These are phyloP conservation scores for Brevimyrus niger DNA, from an alignment of 2,113 vertebrate species.

Conservation along the genomic window DNA sequence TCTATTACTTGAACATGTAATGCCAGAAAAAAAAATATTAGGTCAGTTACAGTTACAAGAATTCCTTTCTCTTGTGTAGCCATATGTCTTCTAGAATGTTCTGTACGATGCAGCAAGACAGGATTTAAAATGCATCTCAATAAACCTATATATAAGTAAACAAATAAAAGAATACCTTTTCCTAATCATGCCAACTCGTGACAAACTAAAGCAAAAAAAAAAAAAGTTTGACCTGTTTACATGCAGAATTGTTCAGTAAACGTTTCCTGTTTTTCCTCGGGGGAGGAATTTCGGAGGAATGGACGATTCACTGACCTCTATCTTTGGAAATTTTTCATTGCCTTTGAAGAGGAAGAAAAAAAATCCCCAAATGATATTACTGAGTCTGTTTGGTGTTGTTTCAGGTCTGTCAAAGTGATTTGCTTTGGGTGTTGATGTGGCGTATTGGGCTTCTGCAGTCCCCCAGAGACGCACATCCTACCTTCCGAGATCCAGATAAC, in stretches of 20 bases:
- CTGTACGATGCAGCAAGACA: background rate
- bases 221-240: background rate
- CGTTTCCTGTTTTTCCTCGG: background rate
- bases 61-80: background rate
- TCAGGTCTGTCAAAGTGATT: conserved; percentile 74
- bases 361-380: conserved; percentile 68
- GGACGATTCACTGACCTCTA: background rate
- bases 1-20: background rate
- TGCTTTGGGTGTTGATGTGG: conserved; percentile 68
- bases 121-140: background rate
- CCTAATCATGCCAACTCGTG: background rate
- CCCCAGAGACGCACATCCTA: conserved; percentile 51
- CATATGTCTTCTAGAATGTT: background rate
- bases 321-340: conserved; percentile 4
- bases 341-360: conserved; percentile 29
- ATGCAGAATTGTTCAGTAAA: background rate
- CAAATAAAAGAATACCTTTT: background rate
- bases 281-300: background rate
- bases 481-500: conserved; percentile 65
- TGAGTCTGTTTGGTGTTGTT: conserved; percentile 76
- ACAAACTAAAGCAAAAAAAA: background rate
- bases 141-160: background rate
- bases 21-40: background rate
- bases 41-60: background rate
- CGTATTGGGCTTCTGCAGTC: conserved; percentile 59